These are phyloP conservation scores for Fukomys damarensis DNA, from an alignment of 2,113 vertebrate genomes.

Conservation along the genomic window DNA sequence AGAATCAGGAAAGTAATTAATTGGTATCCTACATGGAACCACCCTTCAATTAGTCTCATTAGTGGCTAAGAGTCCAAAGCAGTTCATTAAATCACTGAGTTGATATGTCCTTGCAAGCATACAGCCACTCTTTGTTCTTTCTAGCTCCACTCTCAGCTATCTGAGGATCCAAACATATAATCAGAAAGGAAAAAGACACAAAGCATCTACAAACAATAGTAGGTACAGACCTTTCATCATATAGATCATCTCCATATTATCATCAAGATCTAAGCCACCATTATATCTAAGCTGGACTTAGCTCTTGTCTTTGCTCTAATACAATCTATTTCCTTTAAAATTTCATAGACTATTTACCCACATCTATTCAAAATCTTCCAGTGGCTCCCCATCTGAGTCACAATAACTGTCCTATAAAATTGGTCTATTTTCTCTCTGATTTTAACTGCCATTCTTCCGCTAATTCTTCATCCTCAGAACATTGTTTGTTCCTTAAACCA, in stretches of 20 bases:
- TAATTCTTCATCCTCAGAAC: neutral
- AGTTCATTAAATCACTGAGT: neutral
- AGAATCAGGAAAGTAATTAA: neutral
- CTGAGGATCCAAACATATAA: neutral
- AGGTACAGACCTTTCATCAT: neutral
- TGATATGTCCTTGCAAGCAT: neutral
- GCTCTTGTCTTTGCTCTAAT: neutral
- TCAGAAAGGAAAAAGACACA: conserved; percentile 38
- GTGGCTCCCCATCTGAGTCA: neutral
- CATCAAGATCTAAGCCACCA: neutral
- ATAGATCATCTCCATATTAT: neutral
- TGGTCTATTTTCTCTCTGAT: neutral
- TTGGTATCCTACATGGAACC: conserved; percentile 29
- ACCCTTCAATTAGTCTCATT: neutral
- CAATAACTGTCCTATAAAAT: conserved; percentile 15
- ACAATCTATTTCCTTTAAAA: conserved; percentile 48
- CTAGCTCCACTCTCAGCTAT: conserved; percentile 5
- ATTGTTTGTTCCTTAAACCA: conserved; percentile 17
- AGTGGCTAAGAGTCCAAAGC: neutral
- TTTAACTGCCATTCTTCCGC: neutral
- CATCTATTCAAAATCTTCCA: conserved; percentile 27
- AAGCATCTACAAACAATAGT: neutral
- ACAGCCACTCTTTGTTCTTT: conserved; percentile 1
- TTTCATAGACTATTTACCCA: neutral
- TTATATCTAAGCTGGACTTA: neutral